Percentiles rank a stretch among this genome's conserved stretches.
These are phyloP conservation scores for Hirtodrosophila duncani DNA, from an alignment of 2,888 invertebrate genomes.

Conservation along the genomic window DNA sequence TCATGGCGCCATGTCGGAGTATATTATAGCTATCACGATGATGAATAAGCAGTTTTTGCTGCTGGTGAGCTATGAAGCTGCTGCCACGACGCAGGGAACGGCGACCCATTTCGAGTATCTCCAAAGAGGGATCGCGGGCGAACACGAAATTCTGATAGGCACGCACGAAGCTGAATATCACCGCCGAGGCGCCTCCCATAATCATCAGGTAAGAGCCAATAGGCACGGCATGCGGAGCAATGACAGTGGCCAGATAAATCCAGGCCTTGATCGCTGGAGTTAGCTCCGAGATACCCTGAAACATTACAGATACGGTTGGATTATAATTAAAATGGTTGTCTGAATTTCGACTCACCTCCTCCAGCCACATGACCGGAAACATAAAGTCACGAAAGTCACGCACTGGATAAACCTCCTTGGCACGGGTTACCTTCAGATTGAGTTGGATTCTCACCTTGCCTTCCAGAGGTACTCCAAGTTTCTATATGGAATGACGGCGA, in stretches of 20 bases:
- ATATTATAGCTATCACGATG: constrained; percentile 76
- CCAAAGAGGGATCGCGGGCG: constrained; percentile 82
- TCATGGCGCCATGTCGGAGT: constrained; percentile 63
- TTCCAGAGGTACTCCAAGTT: constrained; percentile 90
- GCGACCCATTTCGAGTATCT: constrained; percentile 88
- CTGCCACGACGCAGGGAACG: constrained; percentile 84
- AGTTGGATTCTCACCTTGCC: constrained; percentile 89
- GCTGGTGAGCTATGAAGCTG: constrained; percentile 77
- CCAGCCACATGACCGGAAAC: constrained; percentile 93
- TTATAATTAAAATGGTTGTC: neutral
- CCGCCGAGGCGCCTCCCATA: constrained; percentile 82
- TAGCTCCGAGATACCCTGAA: constrained; percentile 87
- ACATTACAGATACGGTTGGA: neutral
- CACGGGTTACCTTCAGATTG: constrained; percentile 88
- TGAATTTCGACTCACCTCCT: constrained; percentile 84
- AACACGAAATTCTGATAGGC: constrained; percentile 87
- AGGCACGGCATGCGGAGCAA: constrained; percentile 86
- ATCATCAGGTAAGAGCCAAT: constrained; percentile 86
- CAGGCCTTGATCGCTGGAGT: constrained; percentile 88
- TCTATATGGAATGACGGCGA: constrained; percentile 79
- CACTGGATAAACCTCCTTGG: constrained; percentile 85
- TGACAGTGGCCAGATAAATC: constrained; percentile 88
- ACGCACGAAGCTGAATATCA: constrained; percentile 84
- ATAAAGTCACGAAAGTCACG: constrained; percentile 88
- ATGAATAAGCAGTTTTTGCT: constrained; percentile 69